Evolutionary conservation across 2,888 invertebrate species (phyloP).

Genomic region (Abscondita cerata): DNA sequence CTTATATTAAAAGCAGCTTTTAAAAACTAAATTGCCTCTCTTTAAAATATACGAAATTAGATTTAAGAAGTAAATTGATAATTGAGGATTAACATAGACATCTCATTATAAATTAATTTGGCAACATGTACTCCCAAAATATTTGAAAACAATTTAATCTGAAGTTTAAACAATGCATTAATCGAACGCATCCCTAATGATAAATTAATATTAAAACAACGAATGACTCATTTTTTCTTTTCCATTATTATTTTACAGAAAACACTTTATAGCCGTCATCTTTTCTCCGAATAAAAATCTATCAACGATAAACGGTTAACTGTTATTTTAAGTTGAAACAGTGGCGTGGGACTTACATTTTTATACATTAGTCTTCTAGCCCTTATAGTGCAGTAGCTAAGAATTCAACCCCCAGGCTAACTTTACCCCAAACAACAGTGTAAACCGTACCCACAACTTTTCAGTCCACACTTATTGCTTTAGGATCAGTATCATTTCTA

Average conservation of each 20-base stretch:
- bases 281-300: conserved; percentile 10
- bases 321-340: conserved; percentile 34
- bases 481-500: conserved; percentile 7
- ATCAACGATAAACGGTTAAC: conserved; percentile 20
- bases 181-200: conserved; percentile 15
- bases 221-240: conserved; percentile 23
- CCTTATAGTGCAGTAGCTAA: conserved; percentile 29
- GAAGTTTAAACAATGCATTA: neutral
- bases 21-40: conserved; percentile 25
- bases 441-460: conserved; percentile 36
- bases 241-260: conserved; percentile 24
- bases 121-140: too few relatives aligned
- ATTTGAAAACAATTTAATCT: too few relatives aligned
- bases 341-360: conserved; percentile 36
- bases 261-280: conserved; percentile 5
- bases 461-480: conserved; percentile 30
- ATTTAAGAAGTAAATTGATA: conserved; percentile 12
- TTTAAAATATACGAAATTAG: conserved; percentile 16
- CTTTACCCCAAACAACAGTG: conserved; percentile 37
- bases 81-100: neutral
- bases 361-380: conserved; percentile 33
- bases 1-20: conserved; percentile 29
- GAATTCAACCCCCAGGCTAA: conserved; percentile 31
- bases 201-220: conserved; percentile 22
- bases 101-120: neutral